A percentile compares a stretch with the other conserved stretches of the same genome.
phyloP scores from a whole-genome alignment of 2,113 vertebrate genomes.

The Steatornis caripensis region DNA sequence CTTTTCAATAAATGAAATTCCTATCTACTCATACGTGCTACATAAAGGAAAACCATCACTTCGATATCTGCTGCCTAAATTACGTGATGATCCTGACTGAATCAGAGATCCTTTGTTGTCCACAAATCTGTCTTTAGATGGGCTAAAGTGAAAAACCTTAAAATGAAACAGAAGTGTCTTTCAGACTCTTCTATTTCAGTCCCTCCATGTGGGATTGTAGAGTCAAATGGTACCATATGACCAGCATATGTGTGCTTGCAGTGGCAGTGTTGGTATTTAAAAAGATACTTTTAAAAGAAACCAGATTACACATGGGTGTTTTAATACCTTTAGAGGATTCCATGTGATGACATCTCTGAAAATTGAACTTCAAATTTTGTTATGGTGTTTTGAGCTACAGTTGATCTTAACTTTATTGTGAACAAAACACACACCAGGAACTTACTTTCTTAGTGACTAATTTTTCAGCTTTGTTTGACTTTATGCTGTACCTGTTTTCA shows the following conservation, averaged over 20 bases:
- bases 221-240: background rate
- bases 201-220: background rate
- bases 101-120: background rate
- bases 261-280: background rate
- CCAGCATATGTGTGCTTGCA: background rate
- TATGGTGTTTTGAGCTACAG: background rate
- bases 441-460: background rate
- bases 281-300: background rate
- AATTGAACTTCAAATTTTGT: background rate
- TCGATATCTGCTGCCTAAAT: background rate
- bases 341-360: background rate
- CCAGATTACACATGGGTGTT: background rate
- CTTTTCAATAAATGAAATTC: background rate
- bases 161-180: background rate
- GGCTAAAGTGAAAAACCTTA: background rate
- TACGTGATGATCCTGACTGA: background rate
- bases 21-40: background rate
- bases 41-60: background rate
- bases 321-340: background rate
- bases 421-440: background rate
- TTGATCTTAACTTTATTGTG: background rate
- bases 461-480: conserved; percentile 31
- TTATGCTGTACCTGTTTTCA: background rate
- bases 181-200: background rate
- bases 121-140: background rate